phyloP scores from a whole-genome alignment of 2,113 vertebrate species.

The Tragelaphus strepsiceros region DNA sequence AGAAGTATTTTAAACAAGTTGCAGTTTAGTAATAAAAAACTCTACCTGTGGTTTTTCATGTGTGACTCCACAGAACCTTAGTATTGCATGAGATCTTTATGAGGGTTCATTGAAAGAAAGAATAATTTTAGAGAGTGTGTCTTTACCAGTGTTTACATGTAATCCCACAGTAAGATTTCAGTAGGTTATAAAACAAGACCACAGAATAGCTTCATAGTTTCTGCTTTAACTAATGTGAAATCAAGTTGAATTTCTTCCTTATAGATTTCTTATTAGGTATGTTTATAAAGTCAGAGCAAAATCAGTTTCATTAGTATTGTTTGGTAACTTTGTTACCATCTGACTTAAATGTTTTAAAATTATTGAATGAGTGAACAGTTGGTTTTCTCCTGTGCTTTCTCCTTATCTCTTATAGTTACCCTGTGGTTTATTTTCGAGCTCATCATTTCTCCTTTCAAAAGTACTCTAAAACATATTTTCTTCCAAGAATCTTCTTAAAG shows the following conservation, averaged over 20 bases:
- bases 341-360: constrained; percentile 23
- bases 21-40: background rate
- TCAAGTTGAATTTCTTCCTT: background rate
- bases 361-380: background rate
- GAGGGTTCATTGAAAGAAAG: background rate
- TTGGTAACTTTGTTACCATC: background rate
- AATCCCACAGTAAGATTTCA: background rate
- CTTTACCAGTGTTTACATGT: background rate
- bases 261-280: background rate
- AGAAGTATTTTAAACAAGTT: background rate
- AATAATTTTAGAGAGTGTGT: background rate
- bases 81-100: background rate
- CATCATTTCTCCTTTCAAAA: background rate
- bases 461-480: background rate
- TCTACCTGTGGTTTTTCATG: background rate
- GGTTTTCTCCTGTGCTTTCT: background rate
- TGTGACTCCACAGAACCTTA: background rate
- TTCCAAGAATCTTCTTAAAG: constrained; percentile 1
- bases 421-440: background rate
- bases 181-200: background rate
- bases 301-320: background rate
- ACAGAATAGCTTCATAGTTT: background rate
- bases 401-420: background rate
- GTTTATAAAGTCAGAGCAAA: constrained; percentile 24
- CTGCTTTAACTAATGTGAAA: background rate